These are phyloP conservation scores for Heterotilapia buettikoferi DNA, from an alignment of 2,113 vertebrate species.

Conservation along the genomic window DNA sequence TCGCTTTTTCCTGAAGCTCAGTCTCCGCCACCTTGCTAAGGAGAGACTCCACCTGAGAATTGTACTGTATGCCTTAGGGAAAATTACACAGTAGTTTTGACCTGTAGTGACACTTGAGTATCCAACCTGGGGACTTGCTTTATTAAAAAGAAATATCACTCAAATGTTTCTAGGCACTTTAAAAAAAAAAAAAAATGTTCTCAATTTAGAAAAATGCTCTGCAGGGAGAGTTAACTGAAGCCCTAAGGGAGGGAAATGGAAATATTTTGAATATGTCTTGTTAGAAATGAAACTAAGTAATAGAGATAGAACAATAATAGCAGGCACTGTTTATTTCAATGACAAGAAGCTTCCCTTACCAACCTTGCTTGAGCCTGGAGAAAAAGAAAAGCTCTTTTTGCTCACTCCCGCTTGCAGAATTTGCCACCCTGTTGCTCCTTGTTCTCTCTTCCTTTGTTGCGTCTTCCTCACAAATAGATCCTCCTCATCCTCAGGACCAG, in stretches of 20 bases:
- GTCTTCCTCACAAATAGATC: conserved; percentile 49
- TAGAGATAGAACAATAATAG: neutral
- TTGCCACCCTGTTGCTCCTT: conserved; percentile 61
- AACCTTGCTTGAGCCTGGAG: conserved; percentile 42
- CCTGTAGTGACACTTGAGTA: conserved; percentile 32
- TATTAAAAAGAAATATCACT: neutral
- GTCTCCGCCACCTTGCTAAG: neutral
- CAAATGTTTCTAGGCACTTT: neutral
- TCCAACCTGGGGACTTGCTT: neutral
- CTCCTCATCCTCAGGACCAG: conserved; percentile 46
- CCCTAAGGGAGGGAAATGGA: neutral
- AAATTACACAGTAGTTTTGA: conserved; percentile 14
- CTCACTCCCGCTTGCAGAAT: conserved; percentile 35
- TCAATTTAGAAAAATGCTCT: neutral
- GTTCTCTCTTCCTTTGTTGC: conserved; percentile 40
- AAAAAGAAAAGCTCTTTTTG: conserved; percentile 14
- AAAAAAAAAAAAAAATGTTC: neutral
- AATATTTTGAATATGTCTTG: neutral
- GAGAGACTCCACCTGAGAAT: conserved; percentile 26
- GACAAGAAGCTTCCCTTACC: conserved; percentile 33
- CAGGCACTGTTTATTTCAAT: conserved; percentile 1
- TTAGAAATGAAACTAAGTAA: conserved; percentile 1
- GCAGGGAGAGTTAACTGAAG: neutral
- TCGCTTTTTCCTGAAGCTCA: conserved; percentile 14
- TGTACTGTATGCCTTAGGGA: neutral